Evolutionary conservation across 2,797 vertebrate genomes (phyloP).

Genomic region (Cyprinodon diabolis): DNA sequence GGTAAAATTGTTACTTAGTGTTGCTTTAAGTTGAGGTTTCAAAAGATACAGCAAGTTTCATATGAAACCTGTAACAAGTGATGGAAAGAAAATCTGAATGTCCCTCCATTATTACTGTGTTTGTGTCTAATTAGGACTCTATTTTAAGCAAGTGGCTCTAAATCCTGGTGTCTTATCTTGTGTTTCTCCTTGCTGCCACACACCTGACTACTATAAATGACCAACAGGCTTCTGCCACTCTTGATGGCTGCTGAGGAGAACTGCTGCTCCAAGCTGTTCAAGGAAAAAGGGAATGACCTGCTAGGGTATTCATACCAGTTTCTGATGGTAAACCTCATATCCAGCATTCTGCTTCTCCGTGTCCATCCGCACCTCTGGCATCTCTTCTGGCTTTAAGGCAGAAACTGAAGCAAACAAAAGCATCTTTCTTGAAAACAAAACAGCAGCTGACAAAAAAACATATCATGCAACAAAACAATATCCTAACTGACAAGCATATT

Average conservation of each 20-base stretch:
- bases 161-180: too few relatives aligned
- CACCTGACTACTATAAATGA: too few relatives aligned
- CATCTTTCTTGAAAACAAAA: not conserved
- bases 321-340: slow-evolving; percentile 96
- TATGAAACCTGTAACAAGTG: too few relatives aligned
- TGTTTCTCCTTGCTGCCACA: too few relatives aligned
- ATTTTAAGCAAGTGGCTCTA: too few relatives aligned
- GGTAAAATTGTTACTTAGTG: too few relatives aligned
- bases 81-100: not conserved
- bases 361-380: slow-evolving; percentile 91
- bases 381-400: slow-evolving; percentile 91
- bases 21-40: too few relatives aligned
- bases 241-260: not conserved
- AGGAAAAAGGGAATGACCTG: not conserved
- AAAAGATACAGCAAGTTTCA: too few relatives aligned
- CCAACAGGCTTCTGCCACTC: too few relatives aligned
- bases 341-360: slow-evolving; percentile 88
- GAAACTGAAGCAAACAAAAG: slow-evolving; percentile 80
- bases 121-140: not conserved
- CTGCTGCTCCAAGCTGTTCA: not conserved
- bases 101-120: not conserved
- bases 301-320: slow-evolving; percentile 81
- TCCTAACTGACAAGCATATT: not conserved
- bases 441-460: not conserved
- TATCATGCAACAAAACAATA: not conserved